phyloP scores from a whole-genome alignment of 2,888 invertebrate genomes.

The Monochamus alternatus region DNA sequence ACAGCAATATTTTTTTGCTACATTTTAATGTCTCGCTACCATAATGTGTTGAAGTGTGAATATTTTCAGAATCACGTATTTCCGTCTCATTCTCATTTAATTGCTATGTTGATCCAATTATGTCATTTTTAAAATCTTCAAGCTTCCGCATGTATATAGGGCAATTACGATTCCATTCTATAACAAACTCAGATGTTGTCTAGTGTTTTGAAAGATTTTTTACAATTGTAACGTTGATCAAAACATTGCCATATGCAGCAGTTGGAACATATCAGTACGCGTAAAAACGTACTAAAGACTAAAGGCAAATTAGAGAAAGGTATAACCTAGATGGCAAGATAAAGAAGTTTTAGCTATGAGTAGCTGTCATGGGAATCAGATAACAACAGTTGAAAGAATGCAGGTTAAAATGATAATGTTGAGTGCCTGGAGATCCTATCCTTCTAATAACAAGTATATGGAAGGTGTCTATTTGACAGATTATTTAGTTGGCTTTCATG shows the following conservation, averaged over 20 bases:
- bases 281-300: neutral
- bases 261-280: slow-evolving; percentile 14
- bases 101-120: slow-evolving; percentile 4
- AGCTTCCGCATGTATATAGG: neutral
- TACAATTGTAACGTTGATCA: slow-evolving; percentile 12
- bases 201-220: slow-evolving; percentile 28
- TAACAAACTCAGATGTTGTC: neutral
- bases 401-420: slow-evolving; percentile 53
- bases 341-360: slow-evolving; percentile 59
- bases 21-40: neutral
- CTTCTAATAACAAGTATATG: slow-evolving; percentile 55
- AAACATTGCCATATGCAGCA: slow-evolving; percentile 17
- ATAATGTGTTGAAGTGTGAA: neutral
- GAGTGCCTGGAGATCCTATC: slow-evolving; percentile 51
- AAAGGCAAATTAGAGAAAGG: neutral
- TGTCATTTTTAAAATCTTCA: neutral
- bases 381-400: slow-evolving; percentile 47
- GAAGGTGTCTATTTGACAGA: slow-evolving; percentile 60
- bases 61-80: neutral
- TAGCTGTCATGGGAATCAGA: slow-evolving; percentile 56
- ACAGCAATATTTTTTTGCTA: neutral
- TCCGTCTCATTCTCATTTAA: neutral
- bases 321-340: slow-evolving; percentile 43
- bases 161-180: neutral
- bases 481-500: slow-evolving; percentile 57